A percentile compares a stretch with the other conserved stretches of the same genome.
These are phyloP conservation scores for Micronycteris hirsuta DNA, from an alignment of 2,113 vertebrate genomes.

Conservation along the genomic window DNA sequence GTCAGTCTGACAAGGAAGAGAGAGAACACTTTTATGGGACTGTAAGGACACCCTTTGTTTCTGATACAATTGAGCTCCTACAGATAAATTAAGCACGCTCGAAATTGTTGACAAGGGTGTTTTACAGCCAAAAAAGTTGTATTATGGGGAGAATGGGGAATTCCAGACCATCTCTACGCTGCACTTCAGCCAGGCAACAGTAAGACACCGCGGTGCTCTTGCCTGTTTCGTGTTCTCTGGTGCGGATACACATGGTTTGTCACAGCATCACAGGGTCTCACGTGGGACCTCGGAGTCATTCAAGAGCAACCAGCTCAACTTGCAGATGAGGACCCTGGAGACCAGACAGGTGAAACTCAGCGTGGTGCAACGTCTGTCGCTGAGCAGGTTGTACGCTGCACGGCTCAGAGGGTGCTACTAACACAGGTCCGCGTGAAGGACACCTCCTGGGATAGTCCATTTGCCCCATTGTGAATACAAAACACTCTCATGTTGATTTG, in stretches of 20 bases:
- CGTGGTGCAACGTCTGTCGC: neutral
- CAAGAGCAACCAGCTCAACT: neutral
- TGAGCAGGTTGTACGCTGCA: neutral
- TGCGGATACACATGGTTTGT: neutral
- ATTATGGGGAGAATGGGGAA: neutral
- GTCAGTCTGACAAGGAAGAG: neutral
- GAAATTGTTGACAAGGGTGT: neutral
- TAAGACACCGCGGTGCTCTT: neutral
- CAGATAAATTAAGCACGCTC: neutral
- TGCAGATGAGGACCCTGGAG: neutral
- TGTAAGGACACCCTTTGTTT: neutral
- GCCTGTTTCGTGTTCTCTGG: neutral
- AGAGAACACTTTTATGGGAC: neutral
- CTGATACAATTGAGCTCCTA: neutral
- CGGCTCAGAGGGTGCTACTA: neutral
- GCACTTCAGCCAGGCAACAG: neutral
- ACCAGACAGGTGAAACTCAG: neutral
- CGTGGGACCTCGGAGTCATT: neutral
- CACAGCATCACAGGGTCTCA: neutral
- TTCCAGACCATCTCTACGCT: neutral
- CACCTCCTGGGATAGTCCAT: neutral
- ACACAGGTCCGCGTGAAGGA: neutral
- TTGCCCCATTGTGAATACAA: neutral
- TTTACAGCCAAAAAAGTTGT: neutral
- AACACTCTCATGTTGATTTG: neutral